Conservation (phyloP, 2,888 invertebrate species). For the Embidobia sp. region DNA sequence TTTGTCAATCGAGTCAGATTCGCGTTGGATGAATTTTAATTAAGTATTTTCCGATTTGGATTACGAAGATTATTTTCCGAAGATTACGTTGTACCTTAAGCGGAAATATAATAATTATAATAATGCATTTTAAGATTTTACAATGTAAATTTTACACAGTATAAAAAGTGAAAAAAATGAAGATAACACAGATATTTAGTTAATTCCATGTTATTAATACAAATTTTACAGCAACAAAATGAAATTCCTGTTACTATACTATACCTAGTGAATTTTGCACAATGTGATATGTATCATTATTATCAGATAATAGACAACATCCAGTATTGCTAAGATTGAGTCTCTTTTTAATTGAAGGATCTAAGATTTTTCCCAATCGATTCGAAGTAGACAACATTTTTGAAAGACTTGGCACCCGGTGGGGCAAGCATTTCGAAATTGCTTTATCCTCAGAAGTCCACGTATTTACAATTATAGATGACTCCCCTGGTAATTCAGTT, state of each 20-base stretch:
- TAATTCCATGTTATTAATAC: too few relatives aligned
- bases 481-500: constrained; percentile 75
- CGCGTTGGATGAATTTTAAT: too few relatives aligned
- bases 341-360: constrained; percentile 74
- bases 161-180: too few relatives aligned
- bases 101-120: too few relatives aligned
- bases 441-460: constrained; percentile 72
- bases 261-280: constrained; percentile 77
- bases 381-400: constrained; percentile 73
- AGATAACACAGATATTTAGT: too few relatives aligned
- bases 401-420: constrained; percentile 71
- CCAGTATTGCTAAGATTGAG: constrained; percentile 74
- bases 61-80: too few relatives aligned
- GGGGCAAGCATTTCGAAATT: constrained; percentile 74
- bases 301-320: constrained; percentile 65
- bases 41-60: too few relatives aligned
- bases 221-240: neutral
- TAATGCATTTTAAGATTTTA: too few relatives aligned
- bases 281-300: constrained; percentile 70
- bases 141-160: too few relatives aligned
- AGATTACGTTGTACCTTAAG: too few relatives aligned
- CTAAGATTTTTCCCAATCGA: constrained; percentile 74
- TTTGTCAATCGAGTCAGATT: too few relatives aligned
- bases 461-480: constrained; percentile 74
- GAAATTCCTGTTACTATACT: too few relatives aligned